These are phyloP conservation scores for Uloborus diversus DNA, from an alignment of 1,140 invertebrate species.

Conservation along the genomic window DNA sequence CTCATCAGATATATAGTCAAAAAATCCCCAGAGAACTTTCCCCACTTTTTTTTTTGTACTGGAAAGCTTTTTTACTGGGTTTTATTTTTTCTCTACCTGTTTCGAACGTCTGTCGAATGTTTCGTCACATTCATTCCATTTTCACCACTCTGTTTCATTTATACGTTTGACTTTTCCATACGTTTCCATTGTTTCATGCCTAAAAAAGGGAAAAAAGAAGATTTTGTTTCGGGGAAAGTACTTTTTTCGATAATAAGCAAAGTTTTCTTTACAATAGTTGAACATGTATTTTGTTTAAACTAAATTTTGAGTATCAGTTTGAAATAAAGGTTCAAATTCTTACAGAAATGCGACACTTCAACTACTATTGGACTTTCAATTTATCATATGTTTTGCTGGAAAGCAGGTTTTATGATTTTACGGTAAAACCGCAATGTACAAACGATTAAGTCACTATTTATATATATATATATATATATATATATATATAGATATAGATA, in stretches of 20 bases:
- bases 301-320: slow-evolving; percentile 33
- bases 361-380: not conserved
- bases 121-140: slow-evolving; percentile 8
- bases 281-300: slow-evolving; percentile 41
- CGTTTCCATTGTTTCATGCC: slow-evolving; percentile 37
- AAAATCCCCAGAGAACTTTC: slow-evolving; percentile 25
- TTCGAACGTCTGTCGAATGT: slow-evolving; percentile 3
- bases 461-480: no score
- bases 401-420: no score
- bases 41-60: not conserved
- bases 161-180: not conserved
- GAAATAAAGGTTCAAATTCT: slow-evolving; percentile 4
- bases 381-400: no score
- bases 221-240: slow-evolving; percentile 35
- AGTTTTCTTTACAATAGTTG: not conserved
- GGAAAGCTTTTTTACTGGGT: not conserved
- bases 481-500: no score
- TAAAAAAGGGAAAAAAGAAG: not conserved
- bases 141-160: not conserved
- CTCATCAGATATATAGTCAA: slow-evolving; percentile 47
- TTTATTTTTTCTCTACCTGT: not conserved
- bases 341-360: slow-evolving; percentile 8
- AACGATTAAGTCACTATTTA: no score
- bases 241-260: slow-evolving; percentile 31
- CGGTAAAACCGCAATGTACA: no score